Percentiles rank a stretch among this genome's conserved stretches.
Conservation (phyloP, 2,113 vertebrate species). For the Dasyprocta punctata region DNA sequence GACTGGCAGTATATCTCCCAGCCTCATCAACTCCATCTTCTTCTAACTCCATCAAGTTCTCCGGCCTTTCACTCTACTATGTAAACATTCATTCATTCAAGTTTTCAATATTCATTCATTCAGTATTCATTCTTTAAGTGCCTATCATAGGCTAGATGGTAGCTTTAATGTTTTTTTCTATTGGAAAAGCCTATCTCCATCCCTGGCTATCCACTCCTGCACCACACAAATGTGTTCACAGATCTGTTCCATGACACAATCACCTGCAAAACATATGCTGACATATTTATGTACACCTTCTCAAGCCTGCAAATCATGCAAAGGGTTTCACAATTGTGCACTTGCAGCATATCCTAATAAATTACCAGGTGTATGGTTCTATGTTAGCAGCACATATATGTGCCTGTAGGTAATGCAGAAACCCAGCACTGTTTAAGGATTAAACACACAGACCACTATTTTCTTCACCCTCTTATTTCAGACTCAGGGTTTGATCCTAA, state of each 20-base stretch:
- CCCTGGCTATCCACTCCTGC: neutral
- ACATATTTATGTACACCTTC: neutral
- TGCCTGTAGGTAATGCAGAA: slow-evolving; percentile 10
- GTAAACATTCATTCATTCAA: neutral
- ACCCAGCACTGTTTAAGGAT: slow-evolving; percentile 38
- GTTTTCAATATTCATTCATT: neutral
- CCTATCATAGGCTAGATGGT: neutral
- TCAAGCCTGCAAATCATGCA: neutral
- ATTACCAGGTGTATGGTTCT: neutral
- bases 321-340: neutral
- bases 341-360: neutral
- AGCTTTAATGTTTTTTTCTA: slow-evolving; percentile 25
- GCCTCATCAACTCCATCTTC: neutral
- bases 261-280: neutral
- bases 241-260: neutral
- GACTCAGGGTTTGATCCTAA: slow-evolving; percentile 34
- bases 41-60: neutral
- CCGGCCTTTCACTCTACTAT: neutral
- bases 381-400: neutral
- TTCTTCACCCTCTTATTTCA: slow-evolving; percentile 50
- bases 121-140: neutral
- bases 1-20: neutral
- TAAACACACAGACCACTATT: neutral
- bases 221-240: neutral
- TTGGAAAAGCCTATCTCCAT: neutral